phyloP scores from a whole-genome alignment of 2,797 vertebrate species.

The Poeciliopsis gracilis region DNA sequence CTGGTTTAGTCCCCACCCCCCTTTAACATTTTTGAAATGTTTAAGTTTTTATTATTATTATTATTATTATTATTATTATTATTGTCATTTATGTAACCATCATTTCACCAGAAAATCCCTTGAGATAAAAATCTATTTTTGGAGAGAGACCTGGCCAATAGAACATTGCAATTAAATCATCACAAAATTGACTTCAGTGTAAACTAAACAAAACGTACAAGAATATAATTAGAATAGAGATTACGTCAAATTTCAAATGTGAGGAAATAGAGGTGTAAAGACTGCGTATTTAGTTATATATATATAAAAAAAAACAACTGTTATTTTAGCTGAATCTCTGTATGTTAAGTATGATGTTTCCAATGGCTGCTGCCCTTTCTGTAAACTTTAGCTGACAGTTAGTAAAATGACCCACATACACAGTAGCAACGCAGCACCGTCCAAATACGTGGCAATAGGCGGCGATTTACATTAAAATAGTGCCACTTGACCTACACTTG shows the following conservation, averaged over 20 bases:
- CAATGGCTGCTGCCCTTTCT: background rate
- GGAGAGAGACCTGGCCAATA: background rate
- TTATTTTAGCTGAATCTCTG: background rate
- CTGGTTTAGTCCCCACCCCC: background rate
- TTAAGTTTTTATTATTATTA: background rate
- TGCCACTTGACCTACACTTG: background rate
- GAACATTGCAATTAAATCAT: background rate
- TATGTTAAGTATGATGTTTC: background rate
- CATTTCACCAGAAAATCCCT: background rate
- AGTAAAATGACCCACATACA: constrained; percentile 1
- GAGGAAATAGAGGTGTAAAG: background rate
- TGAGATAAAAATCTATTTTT: background rate
- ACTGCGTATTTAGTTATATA: too few relatives aligned
- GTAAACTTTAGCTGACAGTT: background rate
- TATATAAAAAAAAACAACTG: too few relatives aligned
- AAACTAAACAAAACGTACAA: background rate
- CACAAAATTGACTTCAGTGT: background rate
- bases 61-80: too few relatives aligned
- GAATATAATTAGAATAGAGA: background rate
- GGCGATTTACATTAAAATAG: background rate
- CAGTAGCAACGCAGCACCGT: background rate
- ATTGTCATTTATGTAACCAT: background rate
- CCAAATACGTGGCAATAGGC: background rate
- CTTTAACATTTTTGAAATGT: background rate
- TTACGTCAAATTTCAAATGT: background rate